Conservation (phyloP, 2,797 vertebrate species). For the Staurois parvus region DNA sequence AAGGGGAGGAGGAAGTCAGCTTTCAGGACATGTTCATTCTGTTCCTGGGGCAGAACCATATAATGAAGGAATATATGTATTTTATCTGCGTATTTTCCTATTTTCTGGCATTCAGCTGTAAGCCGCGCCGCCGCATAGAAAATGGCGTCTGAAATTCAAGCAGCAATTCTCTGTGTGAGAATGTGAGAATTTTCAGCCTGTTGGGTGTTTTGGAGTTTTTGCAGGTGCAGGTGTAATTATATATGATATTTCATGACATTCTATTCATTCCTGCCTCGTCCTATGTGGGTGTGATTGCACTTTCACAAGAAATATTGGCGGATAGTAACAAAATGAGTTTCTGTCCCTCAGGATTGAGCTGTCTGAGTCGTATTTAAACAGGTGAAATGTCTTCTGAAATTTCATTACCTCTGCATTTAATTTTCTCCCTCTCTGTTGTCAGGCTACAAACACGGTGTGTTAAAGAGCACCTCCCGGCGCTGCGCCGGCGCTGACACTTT, state of each 20-base stretch:
- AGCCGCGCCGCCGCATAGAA: too few relatives aligned
- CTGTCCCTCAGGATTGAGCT: constrained; percentile 8
- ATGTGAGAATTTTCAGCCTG: too few relatives aligned
- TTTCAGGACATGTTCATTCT: too few relatives aligned
- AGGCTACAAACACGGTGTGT: neutral
- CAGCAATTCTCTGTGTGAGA: too few relatives aligned
- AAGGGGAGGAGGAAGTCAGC: too few relatives aligned
- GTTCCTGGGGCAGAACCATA: too few relatives aligned
- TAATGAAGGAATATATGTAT: too few relatives aligned
- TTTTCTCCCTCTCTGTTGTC: neutral
- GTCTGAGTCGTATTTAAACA: constrained; percentile 27
- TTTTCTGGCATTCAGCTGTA: too few relatives aligned
- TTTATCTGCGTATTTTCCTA: too few relatives aligned
- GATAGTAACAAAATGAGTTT: constrained; percentile 30
- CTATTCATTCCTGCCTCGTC: neutral
- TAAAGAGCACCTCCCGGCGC: neutral
- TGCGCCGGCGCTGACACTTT: neutral
- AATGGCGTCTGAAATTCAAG: too few relatives aligned
- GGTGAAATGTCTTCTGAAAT: constrained; percentile 33
- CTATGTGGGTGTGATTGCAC: neutral
- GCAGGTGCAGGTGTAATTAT: constrained; percentile 30
- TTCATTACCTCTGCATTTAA: neutral
- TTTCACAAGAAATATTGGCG: constrained; percentile 5
- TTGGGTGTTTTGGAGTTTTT: neutral
- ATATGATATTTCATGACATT: constrained; percentile 46